Base-by-base conservation (phyloP, 1,140 invertebrate genomes). In the Pteromalus puparum region DNA sequence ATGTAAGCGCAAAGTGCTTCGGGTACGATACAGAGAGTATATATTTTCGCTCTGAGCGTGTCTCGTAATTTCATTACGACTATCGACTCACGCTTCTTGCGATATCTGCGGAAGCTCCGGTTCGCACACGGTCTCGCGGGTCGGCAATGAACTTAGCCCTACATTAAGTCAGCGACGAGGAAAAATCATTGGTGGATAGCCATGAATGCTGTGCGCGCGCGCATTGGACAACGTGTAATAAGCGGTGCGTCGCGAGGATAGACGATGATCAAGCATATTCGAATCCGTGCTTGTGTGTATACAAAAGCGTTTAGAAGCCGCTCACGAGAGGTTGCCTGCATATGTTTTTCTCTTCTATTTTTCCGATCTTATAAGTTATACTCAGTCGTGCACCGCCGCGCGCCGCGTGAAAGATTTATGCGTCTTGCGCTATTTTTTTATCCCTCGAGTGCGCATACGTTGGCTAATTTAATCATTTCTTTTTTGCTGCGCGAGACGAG, bases 321-420 rank as follows among this genome's bases (percentile, higher is more conserved):
- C n/a, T n/a, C n/a, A n/a, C 24, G 46, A 7, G 21, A 48, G n/a
- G 73, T 42, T 75, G 24, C 53, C 6, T 24, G 26, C 48, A 76
- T 67, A 61, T 79, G 18, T 34, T 2, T 34, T 42, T 42, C 38
- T 84, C 61, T 83, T 80, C 75, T 72, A 86, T 70, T 81, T 42
- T 72, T 70, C 24, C 21, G 7, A 26, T 9, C 3, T 70, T 42
- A 21, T 34, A 2, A 34, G 5, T 34, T n/a, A n/a, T n/a, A 34
- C 30, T 34, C 30, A 0, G 38, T 42, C 21, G 34, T n/a, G n/a
- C n/a, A n/a, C n/a, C n/a, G n/a, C n/a, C n/a, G n/a, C 38, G 65
- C 12, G 30, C 1, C 38, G 12, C 70, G 1, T 26, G 1, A 38
- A 72, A 80, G n/a, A 70, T 48, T 72, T 70, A 65, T 5, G 2